Evolutionary conservation across 2,888 invertebrate genomes (phyloP), one percentile per base, ranked within the genome.

Genomic region (Tortricodes alternella): DNA sequence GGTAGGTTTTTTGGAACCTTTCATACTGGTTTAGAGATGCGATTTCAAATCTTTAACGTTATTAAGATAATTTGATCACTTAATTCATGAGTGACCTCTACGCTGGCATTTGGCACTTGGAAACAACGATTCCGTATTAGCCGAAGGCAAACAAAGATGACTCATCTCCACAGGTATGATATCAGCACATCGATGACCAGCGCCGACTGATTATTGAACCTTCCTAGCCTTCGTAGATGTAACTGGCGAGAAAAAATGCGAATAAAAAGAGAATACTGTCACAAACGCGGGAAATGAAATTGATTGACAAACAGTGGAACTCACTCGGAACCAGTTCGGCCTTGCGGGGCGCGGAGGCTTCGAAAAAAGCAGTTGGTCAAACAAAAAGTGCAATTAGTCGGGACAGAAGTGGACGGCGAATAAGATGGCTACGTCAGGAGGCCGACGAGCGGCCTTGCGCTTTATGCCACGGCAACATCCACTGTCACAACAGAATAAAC

Each of bases 361-460:
- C 41, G 46, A 68, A 69, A 73, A 73, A 70, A 69, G 64, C 71
- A 67, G 64, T 60, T 59, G 62, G 57, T 64, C 65, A 65, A 62
- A 67, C 70, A 71, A 78, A 77, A 70, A 68, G 58, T 61, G 69
- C 66, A 71, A 71, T 73, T 71, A 68, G 63, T 67, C 60, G 62
- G 44, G 62, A 66, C 64, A 61, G 62, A 56, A 53, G 53, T 58
- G 43, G 59, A 49, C 62, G 63, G 55, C 61, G 60, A 62, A 62
- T 62, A 64, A 50, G 43, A 64, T 62, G 60, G 51, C 62, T 60
- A 60, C 59, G 53, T 49, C 57, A 59, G 59, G 56, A 57, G 60
- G 58, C 57, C 59, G 44, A 21, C 59, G 61, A 38, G 37, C 69
- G 70, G 64, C 71, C 73, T 71, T 73, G 71, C 66, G 55, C 66